Evolutionary conservation across 2,113 vertebrate species (phyloP).

Genomic region (Aspiorhynchus laticeps): DNA sequence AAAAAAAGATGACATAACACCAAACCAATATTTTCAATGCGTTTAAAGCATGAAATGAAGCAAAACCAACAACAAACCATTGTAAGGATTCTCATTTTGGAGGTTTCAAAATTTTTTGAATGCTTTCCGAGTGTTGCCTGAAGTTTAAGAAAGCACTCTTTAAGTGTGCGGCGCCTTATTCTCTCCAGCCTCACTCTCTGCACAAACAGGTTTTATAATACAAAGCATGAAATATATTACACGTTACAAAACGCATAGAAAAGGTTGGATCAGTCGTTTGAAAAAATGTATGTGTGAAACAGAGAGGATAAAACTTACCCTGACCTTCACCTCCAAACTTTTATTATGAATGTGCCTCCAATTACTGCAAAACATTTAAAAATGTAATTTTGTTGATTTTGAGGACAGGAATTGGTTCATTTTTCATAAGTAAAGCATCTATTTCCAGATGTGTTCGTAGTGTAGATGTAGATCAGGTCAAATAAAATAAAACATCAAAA

Average conservation of each 20-base stretch:
- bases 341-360: background rate
- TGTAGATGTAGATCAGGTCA: background rate
- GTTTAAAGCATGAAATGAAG: background rate
- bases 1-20: background rate
- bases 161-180: constrained; percentile 46
- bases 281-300: background rate
- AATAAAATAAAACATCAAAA: background rate
- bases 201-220: background rate
- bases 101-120: background rate
- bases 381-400: background rate
- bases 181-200: constrained; percentile 49
- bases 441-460: background rate
- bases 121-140: constrained; percentile 41
- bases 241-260: background rate
- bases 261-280: background rate
- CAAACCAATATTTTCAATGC: background rate
- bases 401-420: background rate
- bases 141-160: constrained; percentile 48
- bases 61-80: constrained; percentile 56
- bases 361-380: background rate
- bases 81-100: constrained; percentile 57
- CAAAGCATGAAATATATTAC: background rate
- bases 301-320: background rate
- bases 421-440: background rate
- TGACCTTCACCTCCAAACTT: background rate